phyloP scores from a whole-genome alignment of 2,113 vertebrate species.

The Orientallactaga bullata region DNA sequence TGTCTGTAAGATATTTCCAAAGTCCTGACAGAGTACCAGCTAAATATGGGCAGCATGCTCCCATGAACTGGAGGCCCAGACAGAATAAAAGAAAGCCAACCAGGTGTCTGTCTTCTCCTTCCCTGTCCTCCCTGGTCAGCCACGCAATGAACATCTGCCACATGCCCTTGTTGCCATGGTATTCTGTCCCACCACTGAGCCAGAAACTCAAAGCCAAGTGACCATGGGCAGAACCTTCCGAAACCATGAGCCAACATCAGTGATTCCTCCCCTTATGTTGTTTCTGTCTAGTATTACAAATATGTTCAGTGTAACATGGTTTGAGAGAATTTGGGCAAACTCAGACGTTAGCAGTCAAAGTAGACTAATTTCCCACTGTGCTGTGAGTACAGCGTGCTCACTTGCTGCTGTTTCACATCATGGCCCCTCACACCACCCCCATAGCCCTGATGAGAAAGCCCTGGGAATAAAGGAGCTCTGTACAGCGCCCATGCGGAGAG shows the following conservation, averaged over 20 bases:
- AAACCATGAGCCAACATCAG: neutral
- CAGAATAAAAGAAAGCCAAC: neutral
- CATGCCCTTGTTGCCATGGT: too few species aligned
- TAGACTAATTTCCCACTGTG: conserved; percentile 45
- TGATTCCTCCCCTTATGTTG: neutral
- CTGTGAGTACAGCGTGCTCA: conserved; percentile 33
- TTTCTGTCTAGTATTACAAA: neutral
- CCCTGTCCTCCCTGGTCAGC: neutral
- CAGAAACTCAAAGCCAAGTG: neutral
- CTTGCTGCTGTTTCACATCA: conserved; percentile 54
- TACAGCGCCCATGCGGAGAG: neutral
- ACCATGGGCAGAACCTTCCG: neutral
- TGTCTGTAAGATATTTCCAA: neutral
- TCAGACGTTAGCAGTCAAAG: conserved; percentile 55
- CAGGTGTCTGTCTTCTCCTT: neutral
- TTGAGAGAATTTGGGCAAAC: conserved; percentile 40
- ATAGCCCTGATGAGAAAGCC: conserved; percentile 46
- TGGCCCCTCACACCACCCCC: neutral
- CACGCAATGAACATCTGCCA: neutral
- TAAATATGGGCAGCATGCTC: neutral
- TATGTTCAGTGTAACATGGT: neutral
- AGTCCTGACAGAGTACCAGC: too few species aligned
- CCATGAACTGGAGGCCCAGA: neutral
- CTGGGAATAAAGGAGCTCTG: conserved; percentile 9
- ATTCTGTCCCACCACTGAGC: neutral